Conservation (phyloP, 2,797 vertebrate species). For the Cephalopachus bancanus region DNA sequence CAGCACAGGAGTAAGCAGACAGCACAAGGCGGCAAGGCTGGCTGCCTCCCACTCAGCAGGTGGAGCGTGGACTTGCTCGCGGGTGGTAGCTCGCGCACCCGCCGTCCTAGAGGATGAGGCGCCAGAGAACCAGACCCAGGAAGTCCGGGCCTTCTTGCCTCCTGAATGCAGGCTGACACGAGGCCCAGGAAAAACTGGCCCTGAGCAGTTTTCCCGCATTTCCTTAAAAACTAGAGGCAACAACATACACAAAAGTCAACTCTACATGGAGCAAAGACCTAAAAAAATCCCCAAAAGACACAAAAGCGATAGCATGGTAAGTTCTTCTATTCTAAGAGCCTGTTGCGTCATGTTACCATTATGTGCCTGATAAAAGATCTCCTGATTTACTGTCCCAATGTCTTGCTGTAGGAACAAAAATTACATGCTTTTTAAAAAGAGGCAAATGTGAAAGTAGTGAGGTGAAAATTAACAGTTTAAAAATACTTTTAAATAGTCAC, state of each 20-base stretch:
- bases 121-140: not conserved
- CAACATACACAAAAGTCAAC: not conserved
- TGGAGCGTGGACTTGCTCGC: not conserved
- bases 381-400: conserved; percentile 7
- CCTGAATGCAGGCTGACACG: not conserved
- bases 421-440: conserved; percentile 14
- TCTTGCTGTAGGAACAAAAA: not conserved
- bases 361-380: not conserved
- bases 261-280: too few species aligned
- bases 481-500: conserved; percentile 24
- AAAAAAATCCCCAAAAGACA: not conserved
- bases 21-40: not conserved
- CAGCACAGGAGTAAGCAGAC: not conserved
- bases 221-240: not conserved
- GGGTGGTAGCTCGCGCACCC: too few species aligned
- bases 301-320: too few species aligned
- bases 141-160: not conserved
- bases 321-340: not conserved
- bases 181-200: not conserved
- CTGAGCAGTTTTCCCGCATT: not conserved
- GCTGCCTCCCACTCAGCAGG: not conserved
- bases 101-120: not conserved
- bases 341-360: conserved; percentile 26
- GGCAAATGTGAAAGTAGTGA: not conserved
- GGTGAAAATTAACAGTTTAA: conserved; percentile 44